Evolutionary conservation across 2,888 invertebrate species (phyloP).

Genomic region (Drosophila algonquin): DNA sequence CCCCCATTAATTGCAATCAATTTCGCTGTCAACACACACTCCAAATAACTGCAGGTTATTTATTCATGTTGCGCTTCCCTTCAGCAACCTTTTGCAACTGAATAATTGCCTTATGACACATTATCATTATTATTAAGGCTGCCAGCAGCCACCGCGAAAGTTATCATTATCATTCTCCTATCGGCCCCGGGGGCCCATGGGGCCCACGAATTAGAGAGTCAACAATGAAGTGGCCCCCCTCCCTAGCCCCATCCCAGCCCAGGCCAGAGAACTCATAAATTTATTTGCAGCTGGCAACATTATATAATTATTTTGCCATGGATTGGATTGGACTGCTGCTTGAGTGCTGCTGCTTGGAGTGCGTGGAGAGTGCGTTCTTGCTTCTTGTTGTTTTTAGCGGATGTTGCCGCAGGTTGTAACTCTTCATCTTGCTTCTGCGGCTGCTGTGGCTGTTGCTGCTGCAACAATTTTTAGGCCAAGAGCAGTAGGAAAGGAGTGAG

Average conservation of each 20-base stretch:
- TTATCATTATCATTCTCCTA: conserved; percentile 65
- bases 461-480: conserved; percentile 42
- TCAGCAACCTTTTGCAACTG: conserved; percentile 67
- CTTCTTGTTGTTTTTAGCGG: conserved; percentile 27
- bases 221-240: conserved; percentile 38
- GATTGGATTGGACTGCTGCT: conserved; percentile 24
- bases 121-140: conserved; percentile 75
- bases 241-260: not conserved
- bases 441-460: not conserved
- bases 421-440: conserved; percentile 14
- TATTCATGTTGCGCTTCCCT: conserved; percentile 62
- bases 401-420: conserved; percentile 27
- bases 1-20: conserved; percentile 77
- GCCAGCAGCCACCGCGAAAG: conserved; percentile 35
- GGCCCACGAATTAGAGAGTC: conserved; percentile 61
- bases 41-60: conserved; percentile 76
- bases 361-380: conserved; percentile 59
- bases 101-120: conserved; percentile 80
- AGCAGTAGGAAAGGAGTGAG: conserved; percentile 41
- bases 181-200: conserved; percentile 47
- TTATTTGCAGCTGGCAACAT: conserved; percentile 68
- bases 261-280: conserved; percentile 62
- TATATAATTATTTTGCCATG: conserved; percentile 75
- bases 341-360: conserved; percentile 32
- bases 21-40: conserved; percentile 76